Base-by-base conservation (phyloP, 1,140 invertebrate species). In the Drosophila pallidifrons region DNA sequence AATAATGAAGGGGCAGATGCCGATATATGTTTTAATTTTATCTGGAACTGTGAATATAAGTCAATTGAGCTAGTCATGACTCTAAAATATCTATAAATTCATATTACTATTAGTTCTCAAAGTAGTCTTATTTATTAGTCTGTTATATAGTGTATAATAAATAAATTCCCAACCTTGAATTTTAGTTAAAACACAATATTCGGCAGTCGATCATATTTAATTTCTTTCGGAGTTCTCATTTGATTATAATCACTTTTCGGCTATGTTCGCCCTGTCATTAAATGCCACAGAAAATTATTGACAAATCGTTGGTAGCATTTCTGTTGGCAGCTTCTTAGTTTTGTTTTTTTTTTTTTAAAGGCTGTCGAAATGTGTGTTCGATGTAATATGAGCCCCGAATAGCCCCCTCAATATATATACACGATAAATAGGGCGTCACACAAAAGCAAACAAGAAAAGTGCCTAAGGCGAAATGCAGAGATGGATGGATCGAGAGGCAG, bases 281-380 rank as follows among this genome's bases (percentile, higher is more conserved):
- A 64, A 47, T 55, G 32, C 30, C 30, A 16, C 7, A 55, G 13
- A 55, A 35, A 28, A 13, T 30, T 51, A 67, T 65, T 77, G 81
- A 83, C 74, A 77, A 85, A 85, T 85, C 46, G 66, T 51, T 81
- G 82, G 73, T 77, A 74, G 73, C 74, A 45, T 59, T 30, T 25
- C 46, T 20, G 47, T 67, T 73, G 81, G 77, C 81, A 85, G 67
- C 71, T 77, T 73, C 47, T 64, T 38, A 51, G 15, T 11, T 54
- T 25, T 25, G 3, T 20, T 3, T 20, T 20, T 25, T 25, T 25
- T 25, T 25, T 25, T 8, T 54, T 13, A 54, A 28, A 54, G 28
- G n/a, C 30, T 8, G 15, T 15, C 30, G 15, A 55, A 55, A 55
- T 65, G 3, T 16, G 32, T 25, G 25, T 45, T 55, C 6, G 13